Percentiles rank a stretch among this genome's conserved stretches.
Conservation (phyloP, 2,797 vertebrate species). For the Takifugu rubripes region DNA sequence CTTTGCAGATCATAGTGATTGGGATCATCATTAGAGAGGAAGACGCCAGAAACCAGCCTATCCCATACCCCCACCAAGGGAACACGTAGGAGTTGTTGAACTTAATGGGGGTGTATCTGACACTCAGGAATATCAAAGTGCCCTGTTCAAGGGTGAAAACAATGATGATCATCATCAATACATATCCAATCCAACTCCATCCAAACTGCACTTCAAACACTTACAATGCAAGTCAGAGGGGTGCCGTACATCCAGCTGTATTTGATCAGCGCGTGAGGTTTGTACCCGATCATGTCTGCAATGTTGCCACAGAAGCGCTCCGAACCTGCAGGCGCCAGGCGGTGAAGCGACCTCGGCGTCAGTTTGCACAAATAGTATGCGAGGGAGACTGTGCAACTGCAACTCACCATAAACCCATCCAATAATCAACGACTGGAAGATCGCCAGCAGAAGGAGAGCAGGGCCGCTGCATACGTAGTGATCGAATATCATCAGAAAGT, state of each 20-base stretch:
- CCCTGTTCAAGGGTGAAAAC: conserved; percentile 34
- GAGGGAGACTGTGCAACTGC: too few species aligned
- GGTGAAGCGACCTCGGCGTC: conserved; percentile 7
- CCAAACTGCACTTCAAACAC: conserved; percentile 11
- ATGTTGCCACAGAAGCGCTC: conserved; percentile 69
- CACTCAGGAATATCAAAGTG: conserved; percentile 60
- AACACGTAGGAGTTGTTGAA: conserved; percentile 71
- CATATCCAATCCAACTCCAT: too few species aligned
- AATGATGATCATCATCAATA: background rate
- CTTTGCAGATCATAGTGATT: conserved; percentile 57
- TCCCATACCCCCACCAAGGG: conserved; percentile 66
- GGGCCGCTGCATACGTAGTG: conserved; percentile 73
- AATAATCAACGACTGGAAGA: conserved; percentile 64
- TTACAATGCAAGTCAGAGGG: conserved; percentile 61
- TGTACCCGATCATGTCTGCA: conserved; percentile 73
- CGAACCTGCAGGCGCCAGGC: conserved; percentile 48
- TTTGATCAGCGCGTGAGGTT: conserved; percentile 58
- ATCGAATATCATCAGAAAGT: conserved; percentile 73
- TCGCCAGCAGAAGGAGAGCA: conserved; percentile 66
- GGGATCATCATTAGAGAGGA: conserved; percentile 65
- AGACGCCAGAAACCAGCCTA: conserved; percentile 65
- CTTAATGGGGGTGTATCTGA: conserved; percentile 62
- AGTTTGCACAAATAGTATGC: background rate
- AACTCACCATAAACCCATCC: conserved; percentile 72
- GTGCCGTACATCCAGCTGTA: conserved; percentile 68